phyloP scores from a whole-genome alignment of 2,113 vertebrate species.

The Okapia johnstoni region DNA sequence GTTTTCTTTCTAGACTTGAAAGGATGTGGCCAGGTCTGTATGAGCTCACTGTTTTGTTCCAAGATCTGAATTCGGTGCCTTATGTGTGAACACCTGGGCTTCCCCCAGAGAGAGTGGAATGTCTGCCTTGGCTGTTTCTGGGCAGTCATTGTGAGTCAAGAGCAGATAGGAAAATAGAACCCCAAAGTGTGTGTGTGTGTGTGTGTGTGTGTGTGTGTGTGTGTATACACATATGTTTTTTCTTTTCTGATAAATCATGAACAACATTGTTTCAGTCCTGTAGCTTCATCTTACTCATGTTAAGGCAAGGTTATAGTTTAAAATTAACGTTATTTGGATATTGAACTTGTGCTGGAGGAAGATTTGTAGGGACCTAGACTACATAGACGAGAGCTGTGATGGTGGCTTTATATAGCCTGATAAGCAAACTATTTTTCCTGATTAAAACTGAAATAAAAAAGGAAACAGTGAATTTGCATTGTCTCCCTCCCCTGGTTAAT shows the following conservation, averaged over 20 bases:
- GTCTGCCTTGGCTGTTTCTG: not conserved
- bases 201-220: not conserved
- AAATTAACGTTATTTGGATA: not conserved
- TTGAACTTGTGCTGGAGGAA: not conserved
- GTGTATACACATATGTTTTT: not conserved
- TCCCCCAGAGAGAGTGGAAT: not conserved
- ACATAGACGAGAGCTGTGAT: not conserved
- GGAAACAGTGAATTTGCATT: not conserved
- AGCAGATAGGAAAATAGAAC: not conserved
- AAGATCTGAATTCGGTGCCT: not conserved
- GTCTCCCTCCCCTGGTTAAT: not conserved
- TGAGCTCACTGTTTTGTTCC: not conserved
- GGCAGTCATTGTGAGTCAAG: not conserved
- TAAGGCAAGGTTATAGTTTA: not conserved
- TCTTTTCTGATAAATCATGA: not conserved
- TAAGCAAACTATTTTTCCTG: not conserved
- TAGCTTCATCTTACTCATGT: not conserved
- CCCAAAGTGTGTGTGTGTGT: not conserved
- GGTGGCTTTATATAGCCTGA: not conserved
- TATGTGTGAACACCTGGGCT: not conserved
- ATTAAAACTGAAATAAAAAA: not conserved
- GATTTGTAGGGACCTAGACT: not conserved
- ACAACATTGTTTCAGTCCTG: not conserved
- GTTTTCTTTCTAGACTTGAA: not conserved
- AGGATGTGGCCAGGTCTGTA: not conserved